Conservation (phyloP, 2,113 vertebrate species). For the Oreochromis tanganicae region DNA sequence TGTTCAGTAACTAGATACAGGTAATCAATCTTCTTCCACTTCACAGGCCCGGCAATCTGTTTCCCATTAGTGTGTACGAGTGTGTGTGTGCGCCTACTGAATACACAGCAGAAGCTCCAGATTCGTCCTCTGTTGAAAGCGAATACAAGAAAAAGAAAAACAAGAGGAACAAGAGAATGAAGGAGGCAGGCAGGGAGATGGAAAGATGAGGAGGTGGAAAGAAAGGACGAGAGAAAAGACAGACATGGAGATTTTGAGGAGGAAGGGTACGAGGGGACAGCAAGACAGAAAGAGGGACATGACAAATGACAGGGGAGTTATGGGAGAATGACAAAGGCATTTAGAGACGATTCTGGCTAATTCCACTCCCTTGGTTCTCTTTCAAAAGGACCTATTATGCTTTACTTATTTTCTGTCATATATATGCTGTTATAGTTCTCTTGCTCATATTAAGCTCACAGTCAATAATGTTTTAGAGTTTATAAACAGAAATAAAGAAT, state of each 20-base stretch:
- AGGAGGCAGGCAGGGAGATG: not conserved
- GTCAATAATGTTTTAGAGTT: not conserved
- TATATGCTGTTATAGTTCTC: not conserved
- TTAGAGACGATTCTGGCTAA: not conserved
- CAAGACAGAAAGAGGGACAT: not conserved
- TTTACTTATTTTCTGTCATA: not conserved
- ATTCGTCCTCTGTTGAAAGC: not conserved
- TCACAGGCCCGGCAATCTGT: slow-evolving; percentile 65
- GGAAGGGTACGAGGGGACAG: not conserved
- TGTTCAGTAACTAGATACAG: slow-evolving; percentile 74
- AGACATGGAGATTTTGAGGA: not conserved
- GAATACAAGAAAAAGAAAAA: not conserved
- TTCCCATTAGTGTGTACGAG: slow-evolving; percentile 66
- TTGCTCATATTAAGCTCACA: not conserved
- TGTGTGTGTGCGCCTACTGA: slow-evolving; percentile 27
- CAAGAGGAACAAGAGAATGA: not conserved
- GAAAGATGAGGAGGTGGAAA: slow-evolving; percentile 31
- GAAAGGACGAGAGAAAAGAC: not conserved
- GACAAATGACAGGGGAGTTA: not conserved
- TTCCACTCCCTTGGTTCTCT: not conserved
- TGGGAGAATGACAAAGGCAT: not conserved
- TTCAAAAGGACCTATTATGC: not conserved
- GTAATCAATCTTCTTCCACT: slow-evolving; percentile 76
- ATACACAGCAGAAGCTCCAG: slow-evolving; percentile 34
- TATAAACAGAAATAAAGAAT: not conserved